Conservation (phyloP, 2,888 invertebrate genomes). For the Trichopoda pennipes region DNA sequence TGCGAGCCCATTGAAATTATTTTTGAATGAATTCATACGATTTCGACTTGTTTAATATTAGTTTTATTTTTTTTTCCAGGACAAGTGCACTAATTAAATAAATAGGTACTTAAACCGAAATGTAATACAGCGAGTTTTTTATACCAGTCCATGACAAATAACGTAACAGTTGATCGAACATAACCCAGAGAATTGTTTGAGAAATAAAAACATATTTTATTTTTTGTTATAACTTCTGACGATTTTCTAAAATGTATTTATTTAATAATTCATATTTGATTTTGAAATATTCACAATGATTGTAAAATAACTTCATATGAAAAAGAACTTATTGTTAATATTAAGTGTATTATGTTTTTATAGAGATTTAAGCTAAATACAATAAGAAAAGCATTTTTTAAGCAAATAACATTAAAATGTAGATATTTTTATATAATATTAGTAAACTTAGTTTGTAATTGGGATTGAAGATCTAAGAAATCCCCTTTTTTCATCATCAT, state of each 20-base stretch:
- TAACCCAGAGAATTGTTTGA: too few species aligned
- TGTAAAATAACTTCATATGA: constrained; percentile 43
- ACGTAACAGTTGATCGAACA: too few species aligned
- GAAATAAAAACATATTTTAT: constrained; percentile 4
- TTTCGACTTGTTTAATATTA: too few species aligned
- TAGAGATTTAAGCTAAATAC: constrained; percentile 65
- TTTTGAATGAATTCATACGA: too few species aligned
- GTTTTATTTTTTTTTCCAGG: too few species aligned
- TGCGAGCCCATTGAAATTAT: too few species aligned
- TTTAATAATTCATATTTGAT: constrained; percentile 46
- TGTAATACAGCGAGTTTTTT: too few species aligned
- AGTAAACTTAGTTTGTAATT: constrained; percentile 34
- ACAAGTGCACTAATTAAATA: too few species aligned
- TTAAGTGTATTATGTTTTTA: constrained; percentile 49
- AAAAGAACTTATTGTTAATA: constrained; percentile 60
- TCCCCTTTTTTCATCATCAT: constrained; percentile 49
- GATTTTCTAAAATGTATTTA: constrained; percentile 62
- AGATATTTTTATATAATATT: constrained; percentile 36
- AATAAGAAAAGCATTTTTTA: constrained; percentile 64
- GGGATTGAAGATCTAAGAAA: constrained; percentile 20
- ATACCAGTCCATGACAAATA: too few species aligned
- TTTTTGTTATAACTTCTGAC: constrained; percentile 61
- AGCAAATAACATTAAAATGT: constrained; percentile 52
- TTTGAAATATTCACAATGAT: constrained; percentile 49
- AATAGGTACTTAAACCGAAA: too few species aligned